A percentile compares a stretch with the other conserved stretches of the same genome.
Evolutionary conservation across 2,797 vertebrate species (phyloP).

Genomic region (Potorous gilbertii): DNA sequence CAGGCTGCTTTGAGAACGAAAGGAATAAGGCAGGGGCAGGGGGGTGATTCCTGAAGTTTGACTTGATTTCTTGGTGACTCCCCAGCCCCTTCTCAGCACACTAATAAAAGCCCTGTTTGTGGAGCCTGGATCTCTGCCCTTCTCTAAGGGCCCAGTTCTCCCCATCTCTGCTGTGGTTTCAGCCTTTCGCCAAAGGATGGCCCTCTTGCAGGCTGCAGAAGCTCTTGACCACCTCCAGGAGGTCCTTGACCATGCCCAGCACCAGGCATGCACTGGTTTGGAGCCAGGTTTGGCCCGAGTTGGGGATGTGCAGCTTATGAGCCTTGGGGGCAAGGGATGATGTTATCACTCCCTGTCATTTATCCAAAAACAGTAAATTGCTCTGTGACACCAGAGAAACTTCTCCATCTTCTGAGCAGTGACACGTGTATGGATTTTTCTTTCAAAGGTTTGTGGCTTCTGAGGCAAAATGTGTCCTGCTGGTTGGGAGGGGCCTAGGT

Average conservation of each 20-base stretch:
- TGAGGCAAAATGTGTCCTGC: not conserved
- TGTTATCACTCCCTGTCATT: not conserved
- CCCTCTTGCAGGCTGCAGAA: not conserved
- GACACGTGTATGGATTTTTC: not conserved
- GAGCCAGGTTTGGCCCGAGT: not conserved
- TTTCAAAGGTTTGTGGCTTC: not conserved
- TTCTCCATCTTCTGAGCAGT: not conserved
- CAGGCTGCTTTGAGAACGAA: conserved; percentile 5
- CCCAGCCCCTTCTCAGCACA: not conserved
- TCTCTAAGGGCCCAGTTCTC: not conserved
- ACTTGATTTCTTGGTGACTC: not conserved
- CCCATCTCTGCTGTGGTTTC: not conserved
- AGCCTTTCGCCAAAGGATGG: not conserved
- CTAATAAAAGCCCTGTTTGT: not conserved
- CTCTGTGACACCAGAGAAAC: not conserved
- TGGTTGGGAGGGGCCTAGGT: not conserved
- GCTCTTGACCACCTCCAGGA: not conserved
- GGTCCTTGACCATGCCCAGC: not conserved
- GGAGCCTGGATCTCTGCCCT: not conserved
- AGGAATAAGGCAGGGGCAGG: not conserved
- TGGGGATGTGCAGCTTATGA: not conserved
- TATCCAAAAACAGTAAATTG: not conserved
- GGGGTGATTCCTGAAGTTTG: not conserved
- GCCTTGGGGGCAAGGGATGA: not conserved
- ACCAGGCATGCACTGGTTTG: not conserved